phyloP scores from a whole-genome alignment of 2,113 vertebrate genomes.

The Ursus arctos region DNA sequence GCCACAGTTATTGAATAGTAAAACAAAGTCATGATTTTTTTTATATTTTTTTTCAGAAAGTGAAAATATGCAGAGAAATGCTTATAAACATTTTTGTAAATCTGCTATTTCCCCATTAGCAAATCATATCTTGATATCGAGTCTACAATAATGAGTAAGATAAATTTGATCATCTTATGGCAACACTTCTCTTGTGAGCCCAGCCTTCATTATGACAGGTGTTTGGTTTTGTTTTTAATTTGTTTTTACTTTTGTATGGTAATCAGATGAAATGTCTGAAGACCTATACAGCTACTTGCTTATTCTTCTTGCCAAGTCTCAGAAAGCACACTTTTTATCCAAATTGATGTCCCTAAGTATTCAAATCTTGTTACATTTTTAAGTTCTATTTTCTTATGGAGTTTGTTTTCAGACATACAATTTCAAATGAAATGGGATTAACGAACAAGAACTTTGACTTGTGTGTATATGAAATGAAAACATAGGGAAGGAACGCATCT shows the following conservation, averaged over 20 bases:
- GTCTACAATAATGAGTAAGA: not conserved
- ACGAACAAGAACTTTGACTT: not conserved
- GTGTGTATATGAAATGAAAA: not conserved
- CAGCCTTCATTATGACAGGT: not conserved
- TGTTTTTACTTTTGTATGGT: slow-evolving; percentile 18
- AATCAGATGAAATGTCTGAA: not conserved
- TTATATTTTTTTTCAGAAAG: not conserved
- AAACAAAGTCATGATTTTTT: slow-evolving; percentile 20
- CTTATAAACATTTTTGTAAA: slow-evolving; percentile 11
- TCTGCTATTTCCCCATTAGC: not conserved
- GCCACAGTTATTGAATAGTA: not conserved
- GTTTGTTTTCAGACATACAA: not conserved
- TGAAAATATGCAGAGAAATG: slow-evolving; percentile 9
- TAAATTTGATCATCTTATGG: not conserved
- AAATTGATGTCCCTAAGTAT: not conserved
- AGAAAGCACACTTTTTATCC: not conserved
- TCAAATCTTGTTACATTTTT: not conserved
- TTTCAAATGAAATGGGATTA: not conserved
- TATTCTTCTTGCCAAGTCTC: not conserved
- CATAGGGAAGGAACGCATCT: not conserved
- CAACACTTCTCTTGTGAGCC: not conserved
- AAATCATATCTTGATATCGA: not conserved
- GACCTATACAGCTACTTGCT: not conserved
- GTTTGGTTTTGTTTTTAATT: not conserved
- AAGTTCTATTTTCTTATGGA: not conserved